phyloP scores from a whole-genome alignment of 2,113 vertebrate species.

The Cyprinodon tularosa region DNA sequence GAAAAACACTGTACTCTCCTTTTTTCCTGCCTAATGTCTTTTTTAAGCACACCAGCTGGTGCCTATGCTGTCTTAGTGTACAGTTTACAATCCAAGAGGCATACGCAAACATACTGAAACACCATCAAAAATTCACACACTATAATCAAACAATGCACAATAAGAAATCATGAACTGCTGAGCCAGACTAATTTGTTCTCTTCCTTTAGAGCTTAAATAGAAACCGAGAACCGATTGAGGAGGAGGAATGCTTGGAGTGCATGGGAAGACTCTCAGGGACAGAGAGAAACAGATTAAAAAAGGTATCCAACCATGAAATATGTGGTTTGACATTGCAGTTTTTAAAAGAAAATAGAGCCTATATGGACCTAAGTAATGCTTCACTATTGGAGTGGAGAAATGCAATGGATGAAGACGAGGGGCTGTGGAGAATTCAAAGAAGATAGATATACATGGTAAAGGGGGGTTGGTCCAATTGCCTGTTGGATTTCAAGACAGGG shows the following conservation, averaged over 20 bases:
- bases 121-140: background rate
- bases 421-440: slow-evolving; percentile 1
- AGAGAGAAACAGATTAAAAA: slow-evolving; percentile 76
- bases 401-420: slow-evolving; percentile 29
- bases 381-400: slow-evolving; percentile 36
- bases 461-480: background rate
- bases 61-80: background rate
- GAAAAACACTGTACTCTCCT: slow-evolving; percentile 34
- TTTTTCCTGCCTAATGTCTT: slow-evolving; percentile 9
- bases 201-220: slow-evolving; percentile 21
- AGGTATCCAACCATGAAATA: slow-evolving; percentile 80
- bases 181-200: slow-evolving; percentile 8
- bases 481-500: slow-evolving; percentile 4
- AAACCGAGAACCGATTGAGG: slow-evolving; percentile 16
- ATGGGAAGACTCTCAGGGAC: slow-evolving; percentile 47
- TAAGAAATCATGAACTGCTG: background rate
- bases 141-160: background rate
- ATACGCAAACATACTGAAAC: background rate
- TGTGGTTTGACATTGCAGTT: slow-evolving; percentile 76
- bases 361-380: slow-evolving; percentile 46
- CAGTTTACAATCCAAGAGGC: background rate
- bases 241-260: slow-evolving; percentile 44
- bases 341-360: slow-evolving; percentile 54
- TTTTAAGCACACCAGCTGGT: background rate
- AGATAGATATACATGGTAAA: slow-evolving; percentile 13